These are phyloP conservation scores for Lynx canadensis DNA, from an alignment of 2,113 vertebrate genomes.

Conservation along the genomic window DNA sequence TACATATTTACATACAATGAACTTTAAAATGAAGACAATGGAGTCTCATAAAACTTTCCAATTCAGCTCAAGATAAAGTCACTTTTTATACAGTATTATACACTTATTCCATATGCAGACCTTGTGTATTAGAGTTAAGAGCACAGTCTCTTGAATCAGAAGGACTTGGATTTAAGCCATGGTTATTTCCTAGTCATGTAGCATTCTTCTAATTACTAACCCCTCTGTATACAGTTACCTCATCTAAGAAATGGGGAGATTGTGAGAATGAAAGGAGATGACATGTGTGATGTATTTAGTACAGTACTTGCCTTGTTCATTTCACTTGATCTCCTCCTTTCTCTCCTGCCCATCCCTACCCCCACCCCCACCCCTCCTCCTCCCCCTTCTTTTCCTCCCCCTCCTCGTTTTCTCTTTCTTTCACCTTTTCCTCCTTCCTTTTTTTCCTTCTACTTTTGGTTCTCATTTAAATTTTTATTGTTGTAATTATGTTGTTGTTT, in stretches of 20 bases:
- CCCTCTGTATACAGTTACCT: not conserved
- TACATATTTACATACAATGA: not conserved
- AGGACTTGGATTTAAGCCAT: not conserved
- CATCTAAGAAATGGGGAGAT: not conserved
- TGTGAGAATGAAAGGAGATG: not conserved
- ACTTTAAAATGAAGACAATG: not conserved
- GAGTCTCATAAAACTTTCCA: not conserved
- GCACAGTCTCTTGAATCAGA: not conserved
- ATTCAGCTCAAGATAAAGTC: not conserved
- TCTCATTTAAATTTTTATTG: not conserved
- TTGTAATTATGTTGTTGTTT: not conserved
- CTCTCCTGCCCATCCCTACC: not conserved
- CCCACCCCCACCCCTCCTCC: too few species aligned
- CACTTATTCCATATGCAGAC: not conserved
- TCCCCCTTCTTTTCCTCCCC: too few species aligned
- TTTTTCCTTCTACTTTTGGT: not conserved
- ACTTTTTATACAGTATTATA: not conserved
- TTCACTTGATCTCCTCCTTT: not conserved
- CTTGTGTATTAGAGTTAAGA: not conserved
- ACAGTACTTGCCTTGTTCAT: fast-evolving
- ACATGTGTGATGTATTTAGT: not conserved
- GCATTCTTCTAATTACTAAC: not conserved
- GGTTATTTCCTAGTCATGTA: not conserved
- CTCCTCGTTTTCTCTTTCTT: not conserved
- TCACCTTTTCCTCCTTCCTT: not conserved